A percentile compares a stretch with the other conserved stretches of the same genome.
These are phyloP conservation scores for Plagiodera versicolora DNA, from an alignment of 2,888 invertebrate species.

Conservation along the genomic window DNA sequence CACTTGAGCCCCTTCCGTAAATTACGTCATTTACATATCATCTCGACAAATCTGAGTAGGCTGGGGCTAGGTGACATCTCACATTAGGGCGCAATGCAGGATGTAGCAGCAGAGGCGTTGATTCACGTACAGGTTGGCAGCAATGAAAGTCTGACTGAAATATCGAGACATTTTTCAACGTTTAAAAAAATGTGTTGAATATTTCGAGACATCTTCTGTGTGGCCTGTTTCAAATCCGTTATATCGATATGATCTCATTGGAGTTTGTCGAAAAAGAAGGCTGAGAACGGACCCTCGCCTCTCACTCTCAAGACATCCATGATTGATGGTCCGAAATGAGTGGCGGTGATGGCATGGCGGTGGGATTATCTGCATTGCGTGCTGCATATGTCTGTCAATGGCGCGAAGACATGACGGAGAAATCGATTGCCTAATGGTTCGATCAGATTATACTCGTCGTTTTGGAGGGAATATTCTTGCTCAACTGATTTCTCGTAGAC, in stretches of 20 bases:
- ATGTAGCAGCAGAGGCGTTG: neutral
- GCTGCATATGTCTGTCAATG: conserved; percentile 45
- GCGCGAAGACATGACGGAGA: conserved; percentile 28
- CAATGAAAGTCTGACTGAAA: too few relatives aligned
- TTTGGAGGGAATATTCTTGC: neutral
- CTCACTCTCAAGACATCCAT: conserved; percentile 45
- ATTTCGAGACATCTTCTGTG: too few relatives aligned
- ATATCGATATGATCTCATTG: conserved; percentile 6
- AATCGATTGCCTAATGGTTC: conserved; percentile 31
- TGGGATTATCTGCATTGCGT: conserved; percentile 51
- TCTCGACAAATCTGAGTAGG: conserved; percentile 15
- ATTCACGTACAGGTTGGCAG: too few relatives aligned
- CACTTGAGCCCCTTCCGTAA: conserved; percentile 10
- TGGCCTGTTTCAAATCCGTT: neutral
- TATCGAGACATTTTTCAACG: too few relatives aligned
- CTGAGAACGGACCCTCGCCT: conserved; percentile 20
- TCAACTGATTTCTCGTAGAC: neutral
- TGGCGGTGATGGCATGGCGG: conserved; percentile 36
- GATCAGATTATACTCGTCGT: conserved; percentile 19
- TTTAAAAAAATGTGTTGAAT: too few relatives aligned
- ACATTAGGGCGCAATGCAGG: neutral
- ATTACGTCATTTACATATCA: conserved; percentile 29
- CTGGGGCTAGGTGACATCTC: conserved; percentile 7
- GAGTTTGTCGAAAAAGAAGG: conserved; percentile 15
- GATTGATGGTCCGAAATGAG: conserved; percentile 50